A percentile compares a stretch with the other conserved stretches of the same genome.
phyloP scores from a whole-genome alignment of 2,113 vertebrate genomes.

The Gavialis gangeticus region DNA sequence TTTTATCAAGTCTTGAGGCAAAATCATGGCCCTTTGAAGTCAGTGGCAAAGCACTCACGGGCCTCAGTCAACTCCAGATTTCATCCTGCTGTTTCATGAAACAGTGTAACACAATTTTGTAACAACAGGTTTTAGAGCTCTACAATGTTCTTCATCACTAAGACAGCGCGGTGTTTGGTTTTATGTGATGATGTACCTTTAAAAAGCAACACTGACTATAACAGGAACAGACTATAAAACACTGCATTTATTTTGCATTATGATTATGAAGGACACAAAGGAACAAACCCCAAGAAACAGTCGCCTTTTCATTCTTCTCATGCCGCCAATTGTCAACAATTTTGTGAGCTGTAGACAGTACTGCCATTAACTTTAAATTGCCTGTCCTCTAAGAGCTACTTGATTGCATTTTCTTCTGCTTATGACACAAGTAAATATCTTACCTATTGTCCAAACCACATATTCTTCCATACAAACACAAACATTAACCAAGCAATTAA shows the following conservation, averaged over 20 bases:
- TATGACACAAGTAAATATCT: constrained; percentile 28
- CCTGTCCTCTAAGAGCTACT: neutral
- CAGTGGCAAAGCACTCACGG: constrained; percentile 62
- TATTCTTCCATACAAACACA: neutral
- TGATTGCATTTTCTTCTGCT: neutral
- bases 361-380: constrained; percentile 21
- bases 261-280: constrained; percentile 48
- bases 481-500: neutral
- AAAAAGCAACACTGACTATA: constrained; percentile 57
- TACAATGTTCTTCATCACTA: constrained; percentile 70
- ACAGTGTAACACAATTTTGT: constrained; percentile 57
- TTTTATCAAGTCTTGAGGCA: constrained; percentile 60
- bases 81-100: constrained; percentile 61
- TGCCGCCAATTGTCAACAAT: neutral
- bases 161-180: constrained; percentile 71
- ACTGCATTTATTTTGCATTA: constrained; percentile 43
- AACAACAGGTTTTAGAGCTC: constrained; percentile 70
- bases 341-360: neutral
- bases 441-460: constrained; percentile 25
- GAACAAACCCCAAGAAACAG: constrained; percentile 36
- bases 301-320: constrained; percentile 43
- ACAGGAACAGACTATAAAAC: constrained; percentile 51
- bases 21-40: constrained; percentile 60
- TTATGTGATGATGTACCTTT: constrained; percentile 71
- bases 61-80: constrained; percentile 65